These are phyloP conservation scores for Ochotona princeps DNA, from an alignment of 2,113 vertebrate genomes.

Conservation along the genomic window DNA sequence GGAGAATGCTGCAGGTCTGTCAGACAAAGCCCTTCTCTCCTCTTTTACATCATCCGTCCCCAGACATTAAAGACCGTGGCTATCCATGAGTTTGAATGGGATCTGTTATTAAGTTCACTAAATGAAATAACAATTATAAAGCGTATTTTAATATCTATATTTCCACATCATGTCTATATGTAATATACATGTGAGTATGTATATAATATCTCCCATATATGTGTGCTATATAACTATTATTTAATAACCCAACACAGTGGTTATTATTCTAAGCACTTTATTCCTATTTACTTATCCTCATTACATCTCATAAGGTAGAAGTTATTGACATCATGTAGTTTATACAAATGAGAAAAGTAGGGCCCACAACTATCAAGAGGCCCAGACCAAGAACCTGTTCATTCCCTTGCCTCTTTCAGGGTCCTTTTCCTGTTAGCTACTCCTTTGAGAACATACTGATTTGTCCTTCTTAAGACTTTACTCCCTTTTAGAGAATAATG, in stretches of 20 bases:
- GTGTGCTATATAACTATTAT: no score
- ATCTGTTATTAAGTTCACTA: background rate
- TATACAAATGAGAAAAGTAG: conserved; percentile 42
- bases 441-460: background rate
- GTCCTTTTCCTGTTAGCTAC: background rate
- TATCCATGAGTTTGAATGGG: background rate
- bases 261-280: conserved; percentile 33
- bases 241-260: no score
- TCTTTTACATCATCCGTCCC: background rate
- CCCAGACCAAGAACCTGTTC: background rate
- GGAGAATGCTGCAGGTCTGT: background rate
- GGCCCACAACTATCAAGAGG: background rate
- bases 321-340: background rate
- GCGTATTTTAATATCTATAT: background rate
- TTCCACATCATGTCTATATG: background rate
- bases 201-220: no score
- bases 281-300: background rate
- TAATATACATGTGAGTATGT: background rate
- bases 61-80: background rate
- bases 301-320: conserved; percentile 7
- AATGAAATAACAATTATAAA: conserved; percentile 9
- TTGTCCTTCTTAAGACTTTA: conserved; percentile 30
- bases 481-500: conserved; percentile 6
- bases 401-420: background rate
- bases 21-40: background rate